phyloP scores from a whole-genome alignment of 2,888 invertebrate genomes.

The Charanyca ferruginea region DNA sequence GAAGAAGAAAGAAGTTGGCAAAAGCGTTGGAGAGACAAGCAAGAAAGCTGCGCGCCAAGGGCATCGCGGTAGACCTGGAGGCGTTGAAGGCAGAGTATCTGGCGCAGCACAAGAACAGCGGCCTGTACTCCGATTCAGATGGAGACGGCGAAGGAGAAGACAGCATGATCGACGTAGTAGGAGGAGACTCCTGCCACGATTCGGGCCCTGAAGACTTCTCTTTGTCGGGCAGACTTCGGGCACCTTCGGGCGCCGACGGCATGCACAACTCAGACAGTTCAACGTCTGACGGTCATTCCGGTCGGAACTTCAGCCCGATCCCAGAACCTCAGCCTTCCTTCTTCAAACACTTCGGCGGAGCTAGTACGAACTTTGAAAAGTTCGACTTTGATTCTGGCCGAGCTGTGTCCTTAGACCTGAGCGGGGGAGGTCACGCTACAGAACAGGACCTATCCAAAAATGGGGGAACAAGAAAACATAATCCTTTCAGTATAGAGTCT shows the following conservation, averaged over 20 bases:
- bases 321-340: constrained; percentile 87
- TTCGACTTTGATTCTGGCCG: constrained; percentile 89
- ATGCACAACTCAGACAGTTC: constrained; percentile 92
- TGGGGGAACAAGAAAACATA: constrained; percentile 92
- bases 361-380: constrained; percentile 85
- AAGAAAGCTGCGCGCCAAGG: constrained; percentile 97
- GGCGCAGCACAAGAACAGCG: constrained; percentile 93
- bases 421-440: constrained; percentile 82
- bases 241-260: constrained; percentile 91
- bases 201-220: constrained; percentile 92
- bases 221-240: constrained; percentile 90
- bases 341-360: constrained; percentile 85
- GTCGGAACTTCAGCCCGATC: constrained; percentile 85
- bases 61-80: constrained; percentile 96
- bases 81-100: constrained; percentile 96
- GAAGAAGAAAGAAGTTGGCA: constrained; percentile 97
- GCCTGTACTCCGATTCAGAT: constrained; percentile 91
- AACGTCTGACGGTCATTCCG: constrained; percentile 86
- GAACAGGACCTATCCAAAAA: constrained; percentile 89
- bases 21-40: constrained; percentile 98
- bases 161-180: constrained; percentile 96
- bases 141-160: constrained; percentile 92
- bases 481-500: constrained; percentile 98
- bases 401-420: constrained; percentile 88
- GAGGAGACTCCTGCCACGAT: constrained; percentile 94